Conservation (phyloP, 2,797 vertebrate species). For the Cichlasoma orientale region DNA sequence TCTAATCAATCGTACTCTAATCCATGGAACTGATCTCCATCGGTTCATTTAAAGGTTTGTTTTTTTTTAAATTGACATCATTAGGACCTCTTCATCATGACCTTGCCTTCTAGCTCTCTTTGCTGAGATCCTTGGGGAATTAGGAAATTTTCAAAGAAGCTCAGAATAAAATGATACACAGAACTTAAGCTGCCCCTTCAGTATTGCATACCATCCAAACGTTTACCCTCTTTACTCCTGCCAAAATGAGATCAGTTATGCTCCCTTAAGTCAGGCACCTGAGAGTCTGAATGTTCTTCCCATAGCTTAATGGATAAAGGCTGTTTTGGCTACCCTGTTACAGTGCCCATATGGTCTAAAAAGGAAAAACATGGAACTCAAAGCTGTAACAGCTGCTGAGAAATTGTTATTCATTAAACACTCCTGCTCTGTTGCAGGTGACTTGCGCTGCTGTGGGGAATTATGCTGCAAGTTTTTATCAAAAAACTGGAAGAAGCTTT, state of each 20-base stretch:
- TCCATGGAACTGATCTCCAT: constrained; percentile 32
- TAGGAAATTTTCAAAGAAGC: constrained; percentile 24
- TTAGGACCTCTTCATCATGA: constrained; percentile 42
- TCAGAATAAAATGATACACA: constrained; percentile 33
- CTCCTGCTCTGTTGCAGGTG: constrained; percentile 48
- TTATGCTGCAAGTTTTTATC: constrained; percentile 45
- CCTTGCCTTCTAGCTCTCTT: constrained; percentile 7
- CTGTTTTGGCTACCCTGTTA: constrained; percentile 48
- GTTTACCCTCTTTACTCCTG: constrained; percentile 44
- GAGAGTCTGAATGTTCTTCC: constrained; percentile 45
- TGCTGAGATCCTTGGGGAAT: not conserved
- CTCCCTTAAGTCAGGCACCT: constrained; percentile 46
- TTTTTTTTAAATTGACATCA: constrained; percentile 14
- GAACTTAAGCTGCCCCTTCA: constrained; percentile 23
- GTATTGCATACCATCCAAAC: constrained; percentile 20
- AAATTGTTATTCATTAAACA: constrained; percentile 71
- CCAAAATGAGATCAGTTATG: constrained; percentile 66
- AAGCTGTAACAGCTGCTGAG: constrained; percentile 67
- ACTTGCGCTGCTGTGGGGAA: constrained; percentile 46
- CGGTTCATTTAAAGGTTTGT: constrained; percentile 26
- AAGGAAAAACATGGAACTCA: constrained; percentile 48
- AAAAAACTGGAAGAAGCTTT: constrained; percentile 35
- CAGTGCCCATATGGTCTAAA: constrained; percentile 59
- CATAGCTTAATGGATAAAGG: constrained; percentile 44
- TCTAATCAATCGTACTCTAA: constrained; percentile 33